A percentile compares a stretch with the other conserved stretches of the same genome.
Evolutionary conservation across 2,888 invertebrate species (phyloP).

Genomic region (Hetaerina titia): DNA sequence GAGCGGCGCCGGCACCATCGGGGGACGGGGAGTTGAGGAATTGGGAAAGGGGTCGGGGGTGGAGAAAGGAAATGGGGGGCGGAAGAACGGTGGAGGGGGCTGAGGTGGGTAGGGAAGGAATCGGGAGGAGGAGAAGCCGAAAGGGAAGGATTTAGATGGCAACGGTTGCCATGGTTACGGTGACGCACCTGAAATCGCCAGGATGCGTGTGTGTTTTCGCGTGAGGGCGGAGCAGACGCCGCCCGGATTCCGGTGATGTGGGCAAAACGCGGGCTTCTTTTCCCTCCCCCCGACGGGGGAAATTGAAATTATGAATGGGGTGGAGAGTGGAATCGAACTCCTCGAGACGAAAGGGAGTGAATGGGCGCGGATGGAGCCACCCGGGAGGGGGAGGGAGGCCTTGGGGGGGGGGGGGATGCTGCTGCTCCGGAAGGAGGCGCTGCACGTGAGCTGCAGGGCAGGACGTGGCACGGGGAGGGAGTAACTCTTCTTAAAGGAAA

Average conservation of each 20-base stretch:
- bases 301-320: slow-evolving; percentile 4
- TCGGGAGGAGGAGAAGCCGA: background rate
- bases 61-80: background rate
- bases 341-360: background rate
- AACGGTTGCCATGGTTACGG: slow-evolving; percentile 57
- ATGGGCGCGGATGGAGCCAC: background rate
- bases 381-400: background rate
- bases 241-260: slow-evolving; percentile 33
- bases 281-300: background rate
- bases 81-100: background rate
- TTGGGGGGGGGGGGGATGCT: background rate
- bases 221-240: slow-evolving; percentile 6
- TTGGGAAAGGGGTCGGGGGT: background rate
- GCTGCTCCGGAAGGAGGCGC: background rate
- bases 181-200: slow-evolving; percentile 54
- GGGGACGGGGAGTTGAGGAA: background rate
- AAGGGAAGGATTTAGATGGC: slow-evolving; percentile 43
- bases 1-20: background rate
- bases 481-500: background rate
- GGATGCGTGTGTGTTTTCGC: background rate
- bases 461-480: background rate
- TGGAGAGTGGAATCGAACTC: background rate
- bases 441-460: background rate
- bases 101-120: background rate
- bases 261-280: background rate